These are phyloP conservation scores for Brachionus sp. DNA, from an alignment of 1,140 invertebrate genomes.

Conservation along the genomic window DNA sequence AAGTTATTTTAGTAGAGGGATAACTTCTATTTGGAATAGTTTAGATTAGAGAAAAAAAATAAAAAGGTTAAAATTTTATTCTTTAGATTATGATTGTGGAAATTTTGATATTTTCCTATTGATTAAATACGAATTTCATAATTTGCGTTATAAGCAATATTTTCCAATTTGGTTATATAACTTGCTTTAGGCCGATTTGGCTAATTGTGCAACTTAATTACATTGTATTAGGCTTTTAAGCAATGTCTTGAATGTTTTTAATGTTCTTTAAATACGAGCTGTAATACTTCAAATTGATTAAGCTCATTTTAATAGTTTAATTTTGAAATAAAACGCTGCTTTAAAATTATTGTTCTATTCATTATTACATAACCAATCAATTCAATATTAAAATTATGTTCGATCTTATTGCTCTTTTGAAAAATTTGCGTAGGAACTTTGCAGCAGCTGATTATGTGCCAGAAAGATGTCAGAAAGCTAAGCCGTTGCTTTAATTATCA, in stretches of 20 bases:
- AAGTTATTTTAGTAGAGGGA: not conserved
- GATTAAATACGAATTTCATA: slow-evolving; percentile 26
- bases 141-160: not conserved
- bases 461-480: not conserved
- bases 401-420: not conserved
- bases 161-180: not conserved
- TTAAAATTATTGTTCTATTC: not conserved
- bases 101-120: not conserved
- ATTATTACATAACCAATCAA: not conserved
- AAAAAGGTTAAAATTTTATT: not conserved
- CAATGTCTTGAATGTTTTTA: not conserved
- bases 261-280: not conserved
- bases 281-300: not conserved
- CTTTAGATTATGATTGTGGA: not conserved
- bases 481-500: not conserved
- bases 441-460: not conserved
- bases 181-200: not conserved
- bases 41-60: not conserved
- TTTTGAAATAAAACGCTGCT: not conserved
- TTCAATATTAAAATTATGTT: not conserved
- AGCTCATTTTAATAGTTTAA: slow-evolving; percentile 1
- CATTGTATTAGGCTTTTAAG: not conserved
- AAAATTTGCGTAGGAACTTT: not conserved
- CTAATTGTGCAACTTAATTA: not conserved
- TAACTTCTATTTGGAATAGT: not conserved